Evolutionary conservation across 1,140 invertebrate genomes (phyloP).

Genomic region (Patella vulgata): DNA sequence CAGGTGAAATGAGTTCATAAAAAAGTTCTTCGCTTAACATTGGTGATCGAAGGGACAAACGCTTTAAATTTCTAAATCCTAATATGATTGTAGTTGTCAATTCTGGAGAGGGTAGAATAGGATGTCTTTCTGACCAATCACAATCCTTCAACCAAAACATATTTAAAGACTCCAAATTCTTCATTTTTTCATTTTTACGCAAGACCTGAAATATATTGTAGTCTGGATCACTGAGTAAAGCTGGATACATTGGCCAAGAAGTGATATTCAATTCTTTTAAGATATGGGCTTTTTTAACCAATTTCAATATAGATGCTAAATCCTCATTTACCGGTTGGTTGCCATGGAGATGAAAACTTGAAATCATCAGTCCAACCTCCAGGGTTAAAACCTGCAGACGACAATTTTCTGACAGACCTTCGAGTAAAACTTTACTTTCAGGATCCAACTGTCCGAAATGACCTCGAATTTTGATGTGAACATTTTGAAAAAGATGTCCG

Average conservation of each 20-base stretch:
- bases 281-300: slow-evolving; percentile 33
- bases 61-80: slow-evolving; percentile 30
- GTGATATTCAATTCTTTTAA: slow-evolving; percentile 32
- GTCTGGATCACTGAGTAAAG: slow-evolving; percentile 14
- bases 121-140: slow-evolving; percentile 34
- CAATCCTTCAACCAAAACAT: slow-evolving; percentile 37
- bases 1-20: slow-evolving; percentile 18
- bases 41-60: slow-evolving; percentile 33
- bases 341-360: slow-evolving; percentile 25
- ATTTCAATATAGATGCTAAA: slow-evolving; percentile 17
- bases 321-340: slow-evolving; percentile 23
- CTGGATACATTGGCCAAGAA: slow-evolving; percentile 43
- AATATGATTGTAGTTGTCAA: slow-evolving; percentile 15
- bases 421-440: slow-evolving; percentile 20
- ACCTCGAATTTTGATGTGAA: slow-evolving; percentile 32
- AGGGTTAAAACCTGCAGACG: slow-evolving; percentile 37
- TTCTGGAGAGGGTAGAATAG: slow-evolving; percentile 20
- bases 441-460: slow-evolving; percentile 27
- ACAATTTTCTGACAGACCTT: slow-evolving; percentile 24
- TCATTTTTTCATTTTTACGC: slow-evolving; percentile 27
- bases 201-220: slow-evolving; percentile 37
- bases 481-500: slow-evolving; percentile 37
- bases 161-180: slow-evolving; percentile 33
- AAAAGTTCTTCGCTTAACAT: slow-evolving; percentile 43
- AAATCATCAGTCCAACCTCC: slow-evolving; percentile 31